Base-by-base conservation (phyloP, 2,888 invertebrate species). In the Caprella mutica region DNA sequence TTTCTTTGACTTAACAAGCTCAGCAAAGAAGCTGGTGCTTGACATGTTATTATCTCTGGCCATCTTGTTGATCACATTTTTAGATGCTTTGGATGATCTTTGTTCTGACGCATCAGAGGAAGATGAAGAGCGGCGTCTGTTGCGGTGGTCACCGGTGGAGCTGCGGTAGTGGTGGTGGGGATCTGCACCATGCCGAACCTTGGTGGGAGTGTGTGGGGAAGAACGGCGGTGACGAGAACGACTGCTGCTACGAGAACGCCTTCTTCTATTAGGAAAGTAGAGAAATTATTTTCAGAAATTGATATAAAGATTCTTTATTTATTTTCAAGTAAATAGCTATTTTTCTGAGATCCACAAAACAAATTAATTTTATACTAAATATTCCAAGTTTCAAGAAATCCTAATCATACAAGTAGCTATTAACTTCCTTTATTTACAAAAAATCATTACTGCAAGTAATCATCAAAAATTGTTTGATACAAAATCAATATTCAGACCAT, bases 21-120 rank as follows among this genome's bases (percentile, higher is more conserved):
- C 88, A 0, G 90, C 90, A 71, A 91, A 91, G 12, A 91, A 77
- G 71, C 89, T 89, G 8, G 90, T 90, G 68, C 88, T 87, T 54
- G 84, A 85, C 70, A 90, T 87, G 72, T 89, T 90, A 68, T 86
- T 84, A 42, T 65, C 65, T 40, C 59, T 55, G 42, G 58, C 56
- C 2, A 62, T 27, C 29, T 55, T 39, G 38, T 46, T 42, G 21
- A 38, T 35, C 17, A 46, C 46, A 5, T 26, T 4, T 8, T 55
- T 42, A 12, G 55, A 35, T 21, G 27, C 26, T n/a, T 33, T 17
- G 30, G 14, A 23, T 5, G 51, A 35, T 17, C 51, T 29, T 12
- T 9, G 9, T 33, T 9, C 33, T 8, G 14, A 33, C 33, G 33
- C 26, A 33, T 39, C 33, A n/a, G 56, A 55, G 2, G 56, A 54